Base-by-base conservation (phyloP, 2,888 invertebrate species). In the Diaphora mendica region DNA sequence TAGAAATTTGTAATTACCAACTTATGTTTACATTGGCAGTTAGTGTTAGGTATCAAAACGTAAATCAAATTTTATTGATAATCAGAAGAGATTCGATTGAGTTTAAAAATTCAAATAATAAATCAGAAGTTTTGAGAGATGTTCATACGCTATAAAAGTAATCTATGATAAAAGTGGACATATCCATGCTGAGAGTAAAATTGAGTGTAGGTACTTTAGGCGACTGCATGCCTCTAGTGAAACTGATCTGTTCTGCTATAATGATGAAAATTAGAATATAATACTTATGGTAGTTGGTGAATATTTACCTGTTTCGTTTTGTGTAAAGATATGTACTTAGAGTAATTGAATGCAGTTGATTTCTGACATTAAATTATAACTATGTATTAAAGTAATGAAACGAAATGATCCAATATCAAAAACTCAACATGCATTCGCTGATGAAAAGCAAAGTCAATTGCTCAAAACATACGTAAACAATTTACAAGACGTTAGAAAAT, bases 141-240 rank as follows among this genome's bases (percentile, higher is more conserved):
- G 48, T 77, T 64, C 33, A 73, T 71, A 77, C 74, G 71, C 80
- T 81, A 51, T 77, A 80, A 74, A 81, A 76, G 69, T 82, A 79
- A 77, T 78, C 73, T 81, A 80, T 80, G 76, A 77, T 73, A 68
- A 79, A 78, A 78, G 76, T 82, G 77, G 81, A 77, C 78, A 80
- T 79, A 82, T 83, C 82, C 90, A 90, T 90, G 86, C 87, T 86
- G 78, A 83, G 79, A 77, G 79, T 84, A 78, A 64, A 77, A 66
- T 77, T 72, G 76, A 74, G 44, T 82, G 35, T 35, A 33, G 33
- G 74, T 68, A 79, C 62, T 75, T 77, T 84, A 86, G 85, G 81
- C 86, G 85, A 90, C 85, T 88, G 91, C 92, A 91, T 89, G 87
- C 87, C 86, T 81, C 86, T 87, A 88, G 78, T 86, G 84, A 77